Evolutionary conservation across 2,113 vertebrate species (phyloP), one percentile per base, ranked within the genome.

Genomic region (Cottus gobio): DNA sequence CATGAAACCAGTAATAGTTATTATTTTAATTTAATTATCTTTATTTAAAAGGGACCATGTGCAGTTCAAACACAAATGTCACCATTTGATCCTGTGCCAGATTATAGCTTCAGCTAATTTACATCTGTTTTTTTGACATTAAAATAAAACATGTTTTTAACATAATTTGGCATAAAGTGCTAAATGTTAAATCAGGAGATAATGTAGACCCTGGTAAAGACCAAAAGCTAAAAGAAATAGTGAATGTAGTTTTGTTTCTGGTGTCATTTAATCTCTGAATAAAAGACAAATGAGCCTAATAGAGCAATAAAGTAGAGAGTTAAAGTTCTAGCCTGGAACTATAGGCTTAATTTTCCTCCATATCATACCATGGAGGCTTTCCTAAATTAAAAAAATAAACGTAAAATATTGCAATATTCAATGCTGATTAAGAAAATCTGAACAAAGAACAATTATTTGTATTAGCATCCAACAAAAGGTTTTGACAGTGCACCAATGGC

Each of bases 381-480:
- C 10, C 46, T 28, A 9, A 48, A 48, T 48, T 48, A 42, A 42
- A 42, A 42, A 42, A 42, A 42, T 13, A 20, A 48, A 20, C 16
- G 20, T 54, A 5, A 4, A 24, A 24, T 54, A 54, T 24, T 54
- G n/a, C 22, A 54, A 54, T 54, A 54, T 54, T 54, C 56, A 36
- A 76, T 76, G 13, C 31, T 15, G 6, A 69, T 22, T 24, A 0
- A 26, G 56, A 61, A 71, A 81, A 76, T 58, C 69, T 57, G 11
- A 76, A 77, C 22, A 50, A 26, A 44, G 20, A 82, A 81, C 57
- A 73, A 46, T 78, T 54, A 74, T 50, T 76, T 31, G 67, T 80
- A 63, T 79, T 31, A 64, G 28, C 64, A 82, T 73, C 66, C 67
- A 73, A 50, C 56, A 37, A 52, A 58, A 75, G 11, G 20, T 71